Evolutionary conservation across 2,888 invertebrate genomes (phyloP).

Genomic region (Oligia fasciuncula): DNA sequence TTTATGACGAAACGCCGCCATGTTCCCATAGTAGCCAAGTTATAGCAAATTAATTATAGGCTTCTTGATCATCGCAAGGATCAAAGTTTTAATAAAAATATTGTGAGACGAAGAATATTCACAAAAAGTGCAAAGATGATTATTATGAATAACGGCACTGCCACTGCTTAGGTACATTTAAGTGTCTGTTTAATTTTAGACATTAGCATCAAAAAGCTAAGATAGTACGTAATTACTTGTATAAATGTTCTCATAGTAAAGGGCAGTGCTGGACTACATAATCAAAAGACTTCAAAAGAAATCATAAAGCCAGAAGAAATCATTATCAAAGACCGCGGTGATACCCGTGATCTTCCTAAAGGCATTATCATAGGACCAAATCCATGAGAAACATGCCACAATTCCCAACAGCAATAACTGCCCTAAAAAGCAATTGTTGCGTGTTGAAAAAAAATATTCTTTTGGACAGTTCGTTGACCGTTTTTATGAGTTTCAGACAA

Average conservation of each 20-base stretch:
- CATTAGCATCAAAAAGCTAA: neutral
- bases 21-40: constrained; percentile 67
- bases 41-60: constrained; percentile 74
- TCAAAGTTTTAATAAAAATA: constrained; percentile 31
- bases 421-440: constrained; percentile 37
- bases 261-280: neutral
- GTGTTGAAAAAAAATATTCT: constrained; percentile 32
- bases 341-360: neutral
- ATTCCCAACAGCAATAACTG: constrained; percentile 14
- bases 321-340: neutral
- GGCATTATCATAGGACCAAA: constrained; percentile 7
- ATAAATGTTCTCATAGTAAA: neutral
- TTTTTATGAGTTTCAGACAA: constrained; percentile 69
- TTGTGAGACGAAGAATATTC: neutral
- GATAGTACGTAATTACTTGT: neutral
- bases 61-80: constrained; percentile 30
- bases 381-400: neutral
- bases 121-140: neutral
- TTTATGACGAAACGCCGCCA: constrained; percentile 72
- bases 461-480: constrained; percentile 73
- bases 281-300: neutral
- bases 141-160: neutral
- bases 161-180: neutral
- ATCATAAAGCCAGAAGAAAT: neutral
- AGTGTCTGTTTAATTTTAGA: neutral